Conservation (phyloP, 2,888 invertebrate genomes). For the Chloromyia formosa region DNA sequence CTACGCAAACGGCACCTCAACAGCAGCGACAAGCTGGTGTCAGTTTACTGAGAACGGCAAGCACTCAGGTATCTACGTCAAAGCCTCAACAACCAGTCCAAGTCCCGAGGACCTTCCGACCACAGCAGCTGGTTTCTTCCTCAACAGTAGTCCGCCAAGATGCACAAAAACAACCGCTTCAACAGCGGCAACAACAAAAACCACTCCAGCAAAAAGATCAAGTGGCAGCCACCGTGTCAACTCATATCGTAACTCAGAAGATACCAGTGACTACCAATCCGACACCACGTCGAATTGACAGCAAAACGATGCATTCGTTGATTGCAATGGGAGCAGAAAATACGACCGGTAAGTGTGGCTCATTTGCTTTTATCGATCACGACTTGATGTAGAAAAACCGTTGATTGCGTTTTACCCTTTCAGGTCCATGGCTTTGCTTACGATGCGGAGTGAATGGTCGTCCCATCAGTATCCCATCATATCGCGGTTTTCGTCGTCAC, state of each 20-base stretch:
- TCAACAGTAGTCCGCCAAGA: neutral
- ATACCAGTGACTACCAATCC: conserved; percentile 15
- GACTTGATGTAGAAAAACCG: too few relatives aligned
- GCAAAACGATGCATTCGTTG: conserved; percentile 70
- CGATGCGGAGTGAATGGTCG: conserved; percentile 76
- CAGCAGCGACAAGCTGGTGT: neutral
- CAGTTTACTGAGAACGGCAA: neutral
- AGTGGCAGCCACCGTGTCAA: conserved; percentile 28
- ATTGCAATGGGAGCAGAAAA: conserved; percentile 71
- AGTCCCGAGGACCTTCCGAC: too few relatives aligned
- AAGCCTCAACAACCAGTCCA: neutral
- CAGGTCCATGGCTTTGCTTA: conserved; percentile 82
- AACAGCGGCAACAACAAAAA: conserved; percentile 11
- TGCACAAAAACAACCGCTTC: neutral
- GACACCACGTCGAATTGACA: conserved; percentile 67
- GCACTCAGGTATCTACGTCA: neutral
- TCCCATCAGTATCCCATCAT: conserved; percentile 77
- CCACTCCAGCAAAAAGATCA: conserved; percentile 46
- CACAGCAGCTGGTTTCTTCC: neutral
- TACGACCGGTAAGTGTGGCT: conserved; percentile 64
- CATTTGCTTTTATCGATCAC: too few relatives aligned
- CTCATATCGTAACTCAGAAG: conserved; percentile 1
- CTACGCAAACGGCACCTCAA: neutral
- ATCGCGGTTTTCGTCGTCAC: conserved; percentile 82
- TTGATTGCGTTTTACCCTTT: too few relatives aligned